Evolutionary conservation across 2,797 vertebrate species (phyloP), one percentile per base, ranked within the genome.

Genomic region (Hippocampus kuda): DNA sequence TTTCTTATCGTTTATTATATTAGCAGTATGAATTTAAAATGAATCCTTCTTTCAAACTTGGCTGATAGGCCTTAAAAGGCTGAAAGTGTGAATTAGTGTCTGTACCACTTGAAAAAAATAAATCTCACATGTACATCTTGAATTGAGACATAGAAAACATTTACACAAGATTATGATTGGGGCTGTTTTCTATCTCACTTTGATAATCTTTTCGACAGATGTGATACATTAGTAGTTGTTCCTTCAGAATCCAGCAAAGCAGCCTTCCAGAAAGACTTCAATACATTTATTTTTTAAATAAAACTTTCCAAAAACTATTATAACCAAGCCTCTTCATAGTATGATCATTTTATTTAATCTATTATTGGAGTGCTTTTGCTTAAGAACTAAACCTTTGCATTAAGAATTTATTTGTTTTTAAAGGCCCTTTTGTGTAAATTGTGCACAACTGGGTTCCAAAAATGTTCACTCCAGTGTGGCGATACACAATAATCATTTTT

Each of bases 41-140:
- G 18, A 8, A 48, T 48, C 34, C 10, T n/a, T 34, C 44, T n/a
- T 41, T 49, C 22, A 72, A 62, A 59, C 22, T 65, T 11, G 42
- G 24, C 42, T 67, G 71, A 53, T 38, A 27, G 16, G 56, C 24
- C 59, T 72, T 30, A 73, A 59, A 73, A 60, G n/a, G 48, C 10
- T 16, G 12, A 69, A 76, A 65, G 22, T 76, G 41, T 11, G 71
- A 79, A 64, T 24, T 26, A 4, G 54, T 10, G 24, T 57, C 27
- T 57, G n/a, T 57, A 57, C 30, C 77, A 34, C 46, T 75, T 79
- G 79, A 46, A 42, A 44, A 75, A 68, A 85, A 85, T 84, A 86
- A 83, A 87, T 73, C 24, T 3, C 38, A 44, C 22, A 24, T 8
- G 10, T 20, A 2, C 11, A n/a, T 26, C 10, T 65, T 20, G 41